These are phyloP conservation scores for Leptopilina clavipes DNA, from an alignment of 1,140 invertebrate species.

Conservation along the genomic window DNA sequence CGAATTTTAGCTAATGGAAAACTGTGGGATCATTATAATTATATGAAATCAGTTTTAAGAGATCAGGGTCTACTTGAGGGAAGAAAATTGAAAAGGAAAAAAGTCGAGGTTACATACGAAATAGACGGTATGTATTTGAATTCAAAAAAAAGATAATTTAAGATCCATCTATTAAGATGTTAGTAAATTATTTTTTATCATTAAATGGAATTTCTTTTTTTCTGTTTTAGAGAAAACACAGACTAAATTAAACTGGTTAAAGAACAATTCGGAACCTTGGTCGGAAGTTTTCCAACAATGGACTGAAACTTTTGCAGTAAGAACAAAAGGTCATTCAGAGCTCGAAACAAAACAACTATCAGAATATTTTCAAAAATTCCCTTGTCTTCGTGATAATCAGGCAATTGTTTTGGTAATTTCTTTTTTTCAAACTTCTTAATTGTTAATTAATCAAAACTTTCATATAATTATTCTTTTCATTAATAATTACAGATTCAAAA, in stretches of 20 bases:
- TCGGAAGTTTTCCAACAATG: slow-evolving; percentile 15
- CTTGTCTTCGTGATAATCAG: slow-evolving; percentile 17
- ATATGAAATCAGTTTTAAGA: slow-evolving; percentile 37
- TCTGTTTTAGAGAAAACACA: slow-evolving; percentile 6
- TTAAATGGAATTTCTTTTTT: no score
- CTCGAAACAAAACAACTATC: slow-evolving; percentile 4
- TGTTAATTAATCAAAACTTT: no score
- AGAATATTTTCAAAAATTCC: slow-evolving; percentile 15
- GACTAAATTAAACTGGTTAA: slow-evolving; percentile 32
- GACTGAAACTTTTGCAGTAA: slow-evolving; percentile 32
- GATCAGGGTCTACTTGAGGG: slow-evolving; percentile 36
- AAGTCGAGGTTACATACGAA: not conserved
- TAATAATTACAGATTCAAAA: slow-evolving; percentile 21
- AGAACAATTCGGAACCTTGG: slow-evolving; percentile 27
- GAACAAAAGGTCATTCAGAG: slow-evolving; percentile 12
- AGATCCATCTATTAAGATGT: no score
- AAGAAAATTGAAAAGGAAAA: not conserved
- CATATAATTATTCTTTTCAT: not conserved
- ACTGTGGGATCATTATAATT: slow-evolving; percentile 42
- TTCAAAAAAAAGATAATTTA: no score
- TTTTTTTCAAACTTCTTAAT: not conserved
- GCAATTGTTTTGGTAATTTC: slow-evolving; percentile 24
- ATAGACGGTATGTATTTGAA: slow-evolving; percentile 18
- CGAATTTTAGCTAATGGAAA: slow-evolving; percentile 34
- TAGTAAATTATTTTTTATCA: no score